These are phyloP conservation scores for Sebastes melanostomus DNA, from an alignment of 2,797 vertebrate species.

Conservation along the genomic window DNA sequence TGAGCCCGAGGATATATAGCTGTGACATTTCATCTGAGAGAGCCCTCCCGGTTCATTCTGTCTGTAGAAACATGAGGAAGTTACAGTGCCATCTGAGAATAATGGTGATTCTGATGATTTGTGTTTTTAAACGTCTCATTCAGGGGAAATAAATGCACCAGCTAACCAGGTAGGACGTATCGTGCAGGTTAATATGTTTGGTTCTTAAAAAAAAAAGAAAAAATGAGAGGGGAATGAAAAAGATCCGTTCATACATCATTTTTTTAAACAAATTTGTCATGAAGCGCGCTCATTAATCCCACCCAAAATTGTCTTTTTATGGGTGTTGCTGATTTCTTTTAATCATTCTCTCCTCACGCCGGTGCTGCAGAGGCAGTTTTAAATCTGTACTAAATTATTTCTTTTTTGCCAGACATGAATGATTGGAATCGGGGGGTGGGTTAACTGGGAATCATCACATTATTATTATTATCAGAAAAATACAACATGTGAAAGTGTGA, in stretches of 20 bases:
- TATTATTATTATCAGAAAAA: slow-evolving; percentile 44
- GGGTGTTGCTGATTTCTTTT: slow-evolving; percentile 64
- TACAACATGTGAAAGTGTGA: slow-evolving; percentile 14
- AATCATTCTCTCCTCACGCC: slow-evolving; percentile 45
- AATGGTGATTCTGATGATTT: slow-evolving; percentile 54
- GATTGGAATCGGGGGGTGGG: slow-evolving; percentile 52
- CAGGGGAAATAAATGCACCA: slow-evolving; percentile 46
- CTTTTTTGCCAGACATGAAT: slow-evolving; percentile 41
- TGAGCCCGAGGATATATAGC: slow-evolving; percentile 68
- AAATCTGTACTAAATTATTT: slow-evolving; percentile 52
- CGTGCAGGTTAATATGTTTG: slow-evolving; percentile 52
- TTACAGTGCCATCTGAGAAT: slow-evolving; percentile 43
- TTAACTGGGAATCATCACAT: slow-evolving; percentile 57
- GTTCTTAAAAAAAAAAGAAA: not conserved
- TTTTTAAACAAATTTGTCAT: slow-evolving; percentile 58
- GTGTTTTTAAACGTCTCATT: slow-evolving; percentile 46
- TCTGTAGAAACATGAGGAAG: slow-evolving; percentile 55
- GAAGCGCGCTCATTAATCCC: slow-evolving; percentile 58
- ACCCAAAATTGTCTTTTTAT: slow-evolving; percentile 64
- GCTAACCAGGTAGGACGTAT: slow-evolving; percentile 47
- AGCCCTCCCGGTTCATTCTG: slow-evolving; percentile 40
- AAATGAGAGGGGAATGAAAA: slow-evolving; percentile 45
- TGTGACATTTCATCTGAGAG: slow-evolving; percentile 67
- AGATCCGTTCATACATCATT: slow-evolving; percentile 54
- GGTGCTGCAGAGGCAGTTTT: slow-evolving; percentile 37